phyloP scores from a whole-genome alignment of 2,888 invertebrate genomes.

The Oligia fasciuncula region DNA sequence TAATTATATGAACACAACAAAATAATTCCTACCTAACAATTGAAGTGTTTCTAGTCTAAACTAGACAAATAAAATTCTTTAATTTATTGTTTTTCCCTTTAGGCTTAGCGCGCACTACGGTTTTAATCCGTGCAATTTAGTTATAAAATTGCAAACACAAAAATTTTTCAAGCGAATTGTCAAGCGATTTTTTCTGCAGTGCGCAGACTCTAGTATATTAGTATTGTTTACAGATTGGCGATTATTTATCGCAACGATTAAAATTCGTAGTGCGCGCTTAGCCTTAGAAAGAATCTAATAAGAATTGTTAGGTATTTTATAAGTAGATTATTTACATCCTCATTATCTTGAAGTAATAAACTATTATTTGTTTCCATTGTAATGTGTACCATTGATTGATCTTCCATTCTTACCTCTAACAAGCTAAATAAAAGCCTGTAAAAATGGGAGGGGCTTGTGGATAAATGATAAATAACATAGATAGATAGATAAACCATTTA shows the following conservation, averaged over 20 bases:
- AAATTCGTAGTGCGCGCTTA: no score
- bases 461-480: background rate
- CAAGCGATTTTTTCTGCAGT: no score
- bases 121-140: no score
- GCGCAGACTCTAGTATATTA: no score
- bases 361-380: constrained; percentile 1
- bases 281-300: background rate
- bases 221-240: no score
- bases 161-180: no score
- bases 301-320: background rate
- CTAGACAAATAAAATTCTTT: background rate
- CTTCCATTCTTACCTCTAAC: background rate
- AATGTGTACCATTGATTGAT: background rate
- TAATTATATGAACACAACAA: background rate
- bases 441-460: background rate
- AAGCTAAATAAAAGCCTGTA: background rate
- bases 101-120: no score
- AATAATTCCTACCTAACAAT: background rate
- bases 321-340: background rate
- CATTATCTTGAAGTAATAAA: background rate
- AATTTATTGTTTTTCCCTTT: constrained; percentile 16
- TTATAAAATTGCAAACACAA: no score
- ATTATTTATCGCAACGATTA: no score
- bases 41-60: no score
- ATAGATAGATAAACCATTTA: no score